Evolutionary conservation across 64 coral and sea anemone genomes (phyloP).

Genomic region (Pachyseris speciosa): DNA sequence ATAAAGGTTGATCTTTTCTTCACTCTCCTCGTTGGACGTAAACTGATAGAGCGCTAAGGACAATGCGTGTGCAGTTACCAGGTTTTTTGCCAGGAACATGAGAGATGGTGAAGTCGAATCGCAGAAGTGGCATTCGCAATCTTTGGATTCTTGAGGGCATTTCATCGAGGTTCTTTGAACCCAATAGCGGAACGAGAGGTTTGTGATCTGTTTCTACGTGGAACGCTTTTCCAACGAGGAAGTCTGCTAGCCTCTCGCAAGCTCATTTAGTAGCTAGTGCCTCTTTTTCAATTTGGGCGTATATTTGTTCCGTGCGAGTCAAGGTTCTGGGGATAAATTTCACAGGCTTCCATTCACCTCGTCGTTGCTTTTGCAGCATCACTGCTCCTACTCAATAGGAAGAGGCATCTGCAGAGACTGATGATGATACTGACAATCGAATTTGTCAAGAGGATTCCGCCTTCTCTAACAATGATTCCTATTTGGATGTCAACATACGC

Average conservation of each 20-base stretch:
- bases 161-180: neutral
- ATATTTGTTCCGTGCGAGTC: conserved; percentile 1
- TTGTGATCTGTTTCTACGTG: conserved; percentile 27
- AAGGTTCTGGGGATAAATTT: conserved; percentile 23
- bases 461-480: no score
- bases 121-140: neutral
- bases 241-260: conserved; percentile 21
- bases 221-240: conserved; percentile 16
- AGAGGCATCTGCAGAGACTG: neutral
- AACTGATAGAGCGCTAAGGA: neutral
- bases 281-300: conserved; percentile 12
- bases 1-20: conserved; percentile 16
- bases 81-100: conserved; percentile 13
- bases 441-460: no score
- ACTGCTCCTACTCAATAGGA: neutral
- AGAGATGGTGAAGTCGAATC: neutral
- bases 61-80: conserved; percentile 1
- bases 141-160: neutral
- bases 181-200: neutral
- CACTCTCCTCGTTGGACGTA: no score
- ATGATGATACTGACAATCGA: no score
- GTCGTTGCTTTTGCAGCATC: neutral
- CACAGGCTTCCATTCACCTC: neutral
- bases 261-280: conserved; percentile 1
- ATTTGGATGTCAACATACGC: no score